Base-by-base conservation (phyloP, 2,797 vertebrate genomes). In the Arctocebus calabarensis region DNA sequence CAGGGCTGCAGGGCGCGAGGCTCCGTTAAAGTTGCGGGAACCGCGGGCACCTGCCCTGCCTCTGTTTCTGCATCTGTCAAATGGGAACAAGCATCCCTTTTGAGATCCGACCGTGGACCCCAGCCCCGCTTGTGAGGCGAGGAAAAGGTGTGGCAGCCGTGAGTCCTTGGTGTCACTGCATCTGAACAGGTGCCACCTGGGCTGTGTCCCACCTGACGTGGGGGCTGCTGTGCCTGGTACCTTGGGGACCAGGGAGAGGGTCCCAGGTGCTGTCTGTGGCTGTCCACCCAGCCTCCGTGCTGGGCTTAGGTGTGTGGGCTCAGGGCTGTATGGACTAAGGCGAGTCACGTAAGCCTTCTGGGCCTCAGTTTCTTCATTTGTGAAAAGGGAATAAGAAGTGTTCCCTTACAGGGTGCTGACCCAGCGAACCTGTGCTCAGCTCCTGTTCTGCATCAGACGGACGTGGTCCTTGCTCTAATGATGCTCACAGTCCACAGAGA, bases 171-270 rank as follows among this genome's bases (percentile, higher is more conserved):
- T 34, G 37, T 52, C 48, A 57, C 25, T 0, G 4, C n/a, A 0
- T n/a, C 68, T 0, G 11, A 25, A 70, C 34, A 7, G 25, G 13
- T 57, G 66, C 59, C 12, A 9, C 78, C 27, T 19, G 16, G 13
- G 64, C 52, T 29, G 20, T 32, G 34, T 32, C 43, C 13, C 22
- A 1, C 12, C 2, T 3, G 13, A 81, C 12, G 5, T 23, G 12
- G 48, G 34, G 52, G 0, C 1, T 5, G 29, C 3, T 27, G 1
- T 29, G 11, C 1, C 0, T 13, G 48, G 37, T 4, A 1, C 55
- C 17, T 2, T 74, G 32, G 57, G 61, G 17, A 25, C 52, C 29
- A 20, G 8, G 10, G 0, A 11, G 6, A 55, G 40, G 34, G 48
- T 73, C 84, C 55, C 62, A 34, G 48, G 0, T 12, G 4, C 43